These are phyloP conservation scores for Himalopsyche tibetana DNA, from an alignment of 2,888 invertebrate species.

Conservation along the genomic window DNA sequence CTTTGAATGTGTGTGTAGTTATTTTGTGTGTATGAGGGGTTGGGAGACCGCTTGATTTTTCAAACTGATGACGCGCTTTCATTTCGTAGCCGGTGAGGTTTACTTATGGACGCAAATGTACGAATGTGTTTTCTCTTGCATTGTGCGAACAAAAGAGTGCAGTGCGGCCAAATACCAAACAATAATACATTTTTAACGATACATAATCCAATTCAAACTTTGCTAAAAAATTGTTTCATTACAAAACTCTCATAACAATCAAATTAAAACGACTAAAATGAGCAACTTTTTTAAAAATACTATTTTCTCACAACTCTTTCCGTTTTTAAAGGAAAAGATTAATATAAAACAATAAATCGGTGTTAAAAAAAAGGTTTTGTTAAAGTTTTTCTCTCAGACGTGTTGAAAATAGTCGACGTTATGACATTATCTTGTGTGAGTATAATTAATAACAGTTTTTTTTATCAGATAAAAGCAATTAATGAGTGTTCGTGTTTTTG, in stretches of 20 bases:
- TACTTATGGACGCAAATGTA: constrained; percentile 70
- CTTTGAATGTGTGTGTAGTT: constrained; percentile 36
- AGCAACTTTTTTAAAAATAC: neutral
- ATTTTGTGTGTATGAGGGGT: constrained; percentile 69
- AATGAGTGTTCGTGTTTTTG: constrained; percentile 41
- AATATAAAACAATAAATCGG: constrained; percentile 18
- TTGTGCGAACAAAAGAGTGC: constrained; percentile 67
- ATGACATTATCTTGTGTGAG: constrained; percentile 58
- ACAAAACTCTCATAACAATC: neutral
- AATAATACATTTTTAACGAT: constrained; percentile 6
- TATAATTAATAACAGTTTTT: constrained; percentile 41
- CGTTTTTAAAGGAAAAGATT: neutral
- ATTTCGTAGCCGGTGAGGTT: constrained; percentile 78
- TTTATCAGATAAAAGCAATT: constrained; percentile 41
- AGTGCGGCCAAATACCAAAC: constrained; percentile 20
- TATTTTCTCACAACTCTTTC: neutral
- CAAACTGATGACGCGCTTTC: constrained; percentile 80
- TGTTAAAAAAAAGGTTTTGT: constrained; percentile 36
- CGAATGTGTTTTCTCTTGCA: constrained; percentile 62
- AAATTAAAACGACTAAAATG: neutral
- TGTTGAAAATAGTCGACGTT: constrained; percentile 36
- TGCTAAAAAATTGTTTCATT: neutral
- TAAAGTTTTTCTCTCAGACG: neutral
- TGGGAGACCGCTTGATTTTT: constrained; percentile 73
- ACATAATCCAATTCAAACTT: constrained; percentile 2